Evolutionary conservation across 2,113 vertebrate species (phyloP), one percentile per base, ranked within the genome.

Genomic region (Epinephelus moara): DNA sequence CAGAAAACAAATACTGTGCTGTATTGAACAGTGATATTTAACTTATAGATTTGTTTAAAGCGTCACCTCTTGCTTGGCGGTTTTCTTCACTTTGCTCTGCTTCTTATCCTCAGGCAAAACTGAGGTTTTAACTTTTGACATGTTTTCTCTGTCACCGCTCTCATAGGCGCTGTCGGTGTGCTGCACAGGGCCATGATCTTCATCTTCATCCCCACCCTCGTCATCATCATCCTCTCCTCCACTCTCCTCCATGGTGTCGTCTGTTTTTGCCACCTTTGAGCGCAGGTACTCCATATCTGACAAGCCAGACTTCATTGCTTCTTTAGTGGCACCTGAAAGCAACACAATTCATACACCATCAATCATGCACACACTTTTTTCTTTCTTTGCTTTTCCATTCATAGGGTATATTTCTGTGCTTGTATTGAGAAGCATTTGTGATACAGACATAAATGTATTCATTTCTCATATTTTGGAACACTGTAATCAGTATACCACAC

Each of bases 261-360:
- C 70, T 40, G 83, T 91, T 73, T 62, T 76, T 80, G 97, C 96
- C 87, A 98, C 86, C 90, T 99, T 99, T 27, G 97, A 98, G 52
- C 95, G 97, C 86, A 99, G 95, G 91, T 99, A 99, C 4, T 99
- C 98, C 97, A 98, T 97, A 88, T 99, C 98, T 0, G 98, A 99
- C 55, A 99, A 91, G 6, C 86, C 94, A 73, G 94, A 93, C 89
- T 94, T 94, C 25, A 94, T 75, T 25, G 95, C 95, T 78, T 93
- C 87, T 81, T 94, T 95, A 19, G 77, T 37, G 37, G 82, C 13
- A 85, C 59, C 95, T 96, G 78, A 30, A 79, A 92, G 27, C 15
- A 81, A 75, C 21, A 67, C 4, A 70, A 23, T 13, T 27, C 6
- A 40, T 17, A 55, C 2, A 8, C 3, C 8, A 23, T 33, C 30